Percentiles rank a stretch among this genome's conserved stretches.
Evolutionary conservation across 2,797 vertebrate species (phyloP).

Genomic region (Florisuga fusca): DNA sequence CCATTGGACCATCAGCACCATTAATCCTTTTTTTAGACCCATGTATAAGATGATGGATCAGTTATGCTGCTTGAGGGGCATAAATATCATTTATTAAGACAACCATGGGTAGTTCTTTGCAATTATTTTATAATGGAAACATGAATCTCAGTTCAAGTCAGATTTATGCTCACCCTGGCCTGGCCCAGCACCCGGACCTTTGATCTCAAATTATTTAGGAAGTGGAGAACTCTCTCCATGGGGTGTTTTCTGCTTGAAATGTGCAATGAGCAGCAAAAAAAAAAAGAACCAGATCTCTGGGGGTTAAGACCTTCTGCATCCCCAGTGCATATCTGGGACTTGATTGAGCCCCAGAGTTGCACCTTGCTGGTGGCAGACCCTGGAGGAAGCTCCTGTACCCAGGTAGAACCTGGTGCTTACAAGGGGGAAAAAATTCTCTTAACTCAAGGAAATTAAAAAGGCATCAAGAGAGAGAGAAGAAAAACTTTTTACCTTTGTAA

Average conservation of each 20-base stretch:
- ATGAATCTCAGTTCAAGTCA: conserved; percentile 22
- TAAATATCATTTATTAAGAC: conserved; percentile 43
- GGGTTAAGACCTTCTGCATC: not conserved
- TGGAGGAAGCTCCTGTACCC: not conserved
- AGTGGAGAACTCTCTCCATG: not conserved
- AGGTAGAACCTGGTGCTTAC: not conserved
- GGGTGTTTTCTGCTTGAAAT: not conserved
- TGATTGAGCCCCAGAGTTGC: not conserved
- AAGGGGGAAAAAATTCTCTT: not conserved
- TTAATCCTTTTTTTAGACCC: not conserved
- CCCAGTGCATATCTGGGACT: not conserved
- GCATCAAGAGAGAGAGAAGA: not conserved
- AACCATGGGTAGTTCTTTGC: not conserved
- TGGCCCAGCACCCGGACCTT: not conserved
- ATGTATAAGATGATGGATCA: not conserved
- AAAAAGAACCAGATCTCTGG: not conserved
- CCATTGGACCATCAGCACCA: fast-evolving
- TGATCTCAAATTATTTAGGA: conserved; percentile 13
- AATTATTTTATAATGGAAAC: conserved; percentile 45
- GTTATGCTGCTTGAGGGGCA: not conserved
- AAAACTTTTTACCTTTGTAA: not conserved
- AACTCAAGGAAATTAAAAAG: not conserved
- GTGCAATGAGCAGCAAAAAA: not conserved
- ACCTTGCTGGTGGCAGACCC: not conserved
- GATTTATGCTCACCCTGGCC: not conserved